Conservation (phyloP, 2,888 invertebrate genomes). For the Athetis lepigone region DNA sequence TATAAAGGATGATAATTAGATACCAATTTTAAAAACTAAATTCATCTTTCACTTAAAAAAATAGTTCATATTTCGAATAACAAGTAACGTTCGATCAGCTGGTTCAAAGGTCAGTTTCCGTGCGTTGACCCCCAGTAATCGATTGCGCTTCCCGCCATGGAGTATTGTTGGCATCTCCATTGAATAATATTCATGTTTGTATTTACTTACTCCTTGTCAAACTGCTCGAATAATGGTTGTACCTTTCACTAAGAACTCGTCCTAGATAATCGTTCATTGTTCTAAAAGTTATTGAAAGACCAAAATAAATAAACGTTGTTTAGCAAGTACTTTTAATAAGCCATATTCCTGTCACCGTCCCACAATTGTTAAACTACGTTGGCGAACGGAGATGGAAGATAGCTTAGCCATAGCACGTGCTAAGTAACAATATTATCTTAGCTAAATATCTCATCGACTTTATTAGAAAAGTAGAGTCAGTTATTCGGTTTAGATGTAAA, state of each 20-base stretch:
- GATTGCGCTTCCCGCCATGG: conserved; percentile 87
- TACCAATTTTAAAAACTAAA: not conserved
- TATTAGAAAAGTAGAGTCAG: too few species aligned
- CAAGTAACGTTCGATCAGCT: conserved; percentile 82
- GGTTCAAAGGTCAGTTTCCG: conserved; percentile 89
- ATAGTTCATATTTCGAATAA: conserved; percentile 61
- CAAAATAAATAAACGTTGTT: too few species aligned
- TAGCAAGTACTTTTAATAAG: too few species aligned
- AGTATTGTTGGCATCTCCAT: conserved; percentile 81
- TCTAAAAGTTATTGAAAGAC: conserved; percentile 10
- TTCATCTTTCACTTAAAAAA: conserved; percentile 27
- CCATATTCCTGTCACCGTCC: too few species aligned
- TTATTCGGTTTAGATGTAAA: too few species aligned
- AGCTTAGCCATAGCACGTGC: too few species aligned
- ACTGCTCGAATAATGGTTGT: conserved; percentile 41
- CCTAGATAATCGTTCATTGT: conserved; percentile 55
- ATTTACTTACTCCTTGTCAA: not conserved
- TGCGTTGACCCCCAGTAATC: conserved; percentile 87
- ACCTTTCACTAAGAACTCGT: conserved; percentile 51
- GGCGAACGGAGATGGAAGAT: too few species aligned
- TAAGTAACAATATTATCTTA: too few species aligned
- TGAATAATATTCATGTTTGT: conserved; percentile 76
- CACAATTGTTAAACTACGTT: too few species aligned
- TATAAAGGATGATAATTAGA: too few species aligned
- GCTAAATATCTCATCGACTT: too few species aligned